Base-by-base conservation (phyloP, 2,113 vertebrate species). In the Glaucidium brasilianum region DNA sequence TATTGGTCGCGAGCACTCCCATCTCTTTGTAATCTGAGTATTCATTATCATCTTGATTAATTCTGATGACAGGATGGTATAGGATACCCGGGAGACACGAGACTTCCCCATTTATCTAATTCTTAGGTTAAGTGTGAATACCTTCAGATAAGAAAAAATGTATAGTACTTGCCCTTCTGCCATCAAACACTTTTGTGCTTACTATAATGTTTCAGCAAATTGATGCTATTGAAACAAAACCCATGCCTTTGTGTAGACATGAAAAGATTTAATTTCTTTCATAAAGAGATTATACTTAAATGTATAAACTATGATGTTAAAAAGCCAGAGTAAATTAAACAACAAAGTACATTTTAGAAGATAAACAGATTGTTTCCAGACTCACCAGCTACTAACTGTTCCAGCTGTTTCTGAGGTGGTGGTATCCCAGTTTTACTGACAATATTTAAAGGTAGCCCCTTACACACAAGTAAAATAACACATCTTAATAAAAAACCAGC, bases 31-130 rank as follows among this genome's bases (percentile, higher is more conserved):
- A 97, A 97, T 97, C 96, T 97, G 96, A 97, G 91, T 96, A 94
- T 97, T 98, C 96, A 95, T 98, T 97, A 97, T 96, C 96, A 88
- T 96, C 94, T 95, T 97, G 96, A 98, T 98, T 97, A 97, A 97
- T 81, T 93, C 93, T 80, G 68, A 79, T 84, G 91, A 92, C 93
- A 96, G 56, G 35, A 94, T 96, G 95, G 96, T 94, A 96, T 39
- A 77, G 93, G 85, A 95, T 95, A 92, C 96, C 94, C 93, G 41
- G 93, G 95, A 94, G 96, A 95, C 96, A 96, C 67, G 73, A 22
- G 80, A 93, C 78, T 96, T 97, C 96, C 72, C 53, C 92, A 97
- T 96, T 95, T 97, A 97, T 96, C 94, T 97, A 62, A 56, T 95
- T 92, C 96, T 94, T 85, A 69, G 81, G 94, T 97, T 97, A 96